Conservation (phyloP, 2,888 invertebrate genomes). For the Patella pellucida region DNA sequence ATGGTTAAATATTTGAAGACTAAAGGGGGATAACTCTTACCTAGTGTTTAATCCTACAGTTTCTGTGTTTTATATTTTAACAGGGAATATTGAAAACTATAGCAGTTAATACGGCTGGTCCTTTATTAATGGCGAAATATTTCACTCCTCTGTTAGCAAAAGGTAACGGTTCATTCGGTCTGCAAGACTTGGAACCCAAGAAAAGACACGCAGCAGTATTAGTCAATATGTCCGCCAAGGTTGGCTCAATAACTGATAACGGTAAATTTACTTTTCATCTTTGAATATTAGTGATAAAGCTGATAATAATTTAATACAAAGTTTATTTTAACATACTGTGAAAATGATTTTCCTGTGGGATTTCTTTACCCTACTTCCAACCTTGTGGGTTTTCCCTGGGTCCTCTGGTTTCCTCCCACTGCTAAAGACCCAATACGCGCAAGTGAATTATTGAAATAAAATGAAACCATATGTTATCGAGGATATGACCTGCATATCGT, state of each 20-base stretch:
- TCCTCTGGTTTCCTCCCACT: too few species aligned
- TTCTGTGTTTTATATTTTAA: slow-evolving; percentile 14
- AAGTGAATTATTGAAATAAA: too few species aligned
- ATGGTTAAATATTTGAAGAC: neutral
- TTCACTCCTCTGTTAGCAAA: slow-evolving; percentile 49
- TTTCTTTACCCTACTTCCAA: neutral
- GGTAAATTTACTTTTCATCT: slow-evolving; percentile 31
- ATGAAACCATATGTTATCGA: too few species aligned
- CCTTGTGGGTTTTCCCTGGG: too few species aligned
- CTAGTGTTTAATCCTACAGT: neutral
- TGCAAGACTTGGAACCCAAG: slow-evolving; percentile 34
- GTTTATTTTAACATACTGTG: too few species aligned
- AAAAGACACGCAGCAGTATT: slow-evolving; percentile 46
- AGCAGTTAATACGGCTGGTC: slow-evolving; percentile 55
- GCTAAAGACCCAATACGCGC: too few species aligned
- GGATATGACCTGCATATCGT: too few species aligned
- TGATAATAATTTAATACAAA: too few species aligned
- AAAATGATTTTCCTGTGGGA: too few species aligned
- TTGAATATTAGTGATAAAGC: too few species aligned
- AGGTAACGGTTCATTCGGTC: slow-evolving; percentile 49
- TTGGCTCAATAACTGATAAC: slow-evolving; percentile 58
- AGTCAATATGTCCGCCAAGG: slow-evolving; percentile 63
- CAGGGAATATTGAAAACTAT: slow-evolving; percentile 51
- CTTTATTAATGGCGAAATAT: slow-evolving; percentile 57
- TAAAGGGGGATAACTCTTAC: too few species aligned